These are phyloP conservation scores for Porites evermanni DNA, from an alignment of 92 coral and sea anemone species.

Conservation along the genomic window DNA sequence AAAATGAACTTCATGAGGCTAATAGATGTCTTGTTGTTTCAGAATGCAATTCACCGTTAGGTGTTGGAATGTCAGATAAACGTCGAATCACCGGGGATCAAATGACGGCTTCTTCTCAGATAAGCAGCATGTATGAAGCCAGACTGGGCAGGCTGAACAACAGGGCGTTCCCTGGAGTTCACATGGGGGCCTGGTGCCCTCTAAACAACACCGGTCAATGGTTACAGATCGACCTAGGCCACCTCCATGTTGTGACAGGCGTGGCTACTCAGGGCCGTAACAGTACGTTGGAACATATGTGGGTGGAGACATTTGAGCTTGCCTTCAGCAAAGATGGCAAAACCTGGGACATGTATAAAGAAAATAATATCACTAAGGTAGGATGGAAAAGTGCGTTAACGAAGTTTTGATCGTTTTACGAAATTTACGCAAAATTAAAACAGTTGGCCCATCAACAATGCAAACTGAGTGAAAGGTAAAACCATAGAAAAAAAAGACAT, in stretches of 20 bases:
- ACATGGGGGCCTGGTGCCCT: conserved; percentile 59
- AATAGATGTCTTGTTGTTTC: background rate
- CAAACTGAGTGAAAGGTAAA: too few relatives aligned
- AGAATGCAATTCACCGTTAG: conserved; percentile 60
- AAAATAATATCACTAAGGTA: conserved; percentile 69
- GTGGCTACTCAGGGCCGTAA: conserved; percentile 70
- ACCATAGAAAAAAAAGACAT: too few relatives aligned
- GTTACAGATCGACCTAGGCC: conserved; percentile 69
- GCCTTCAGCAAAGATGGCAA: conserved; percentile 74
- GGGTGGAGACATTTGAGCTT: conserved; percentile 75
- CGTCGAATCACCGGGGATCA: conserved; percentile 41
- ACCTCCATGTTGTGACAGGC: conserved; percentile 64
- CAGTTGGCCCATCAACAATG: too few relatives aligned
- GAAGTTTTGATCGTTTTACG: too few relatives aligned
- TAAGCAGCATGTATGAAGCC: conserved; percentile 23
- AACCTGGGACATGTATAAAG: conserved; percentile 61
- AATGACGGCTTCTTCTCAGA: conserved; percentile 50
- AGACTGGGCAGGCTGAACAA: conserved; percentile 8
- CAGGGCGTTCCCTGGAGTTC: conserved; percentile 17
- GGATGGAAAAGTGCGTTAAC: background rate
- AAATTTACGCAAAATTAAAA: too few relatives aligned
- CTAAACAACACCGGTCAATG: conserved; percentile 56
- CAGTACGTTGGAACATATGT: conserved; percentile 10
- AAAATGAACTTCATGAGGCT: background rate
- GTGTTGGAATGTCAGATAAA: conserved; percentile 31